phyloP scores from a whole-genome alignment of 2,797 vertebrate genomes.

The Tiaroga cobitis region DNA sequence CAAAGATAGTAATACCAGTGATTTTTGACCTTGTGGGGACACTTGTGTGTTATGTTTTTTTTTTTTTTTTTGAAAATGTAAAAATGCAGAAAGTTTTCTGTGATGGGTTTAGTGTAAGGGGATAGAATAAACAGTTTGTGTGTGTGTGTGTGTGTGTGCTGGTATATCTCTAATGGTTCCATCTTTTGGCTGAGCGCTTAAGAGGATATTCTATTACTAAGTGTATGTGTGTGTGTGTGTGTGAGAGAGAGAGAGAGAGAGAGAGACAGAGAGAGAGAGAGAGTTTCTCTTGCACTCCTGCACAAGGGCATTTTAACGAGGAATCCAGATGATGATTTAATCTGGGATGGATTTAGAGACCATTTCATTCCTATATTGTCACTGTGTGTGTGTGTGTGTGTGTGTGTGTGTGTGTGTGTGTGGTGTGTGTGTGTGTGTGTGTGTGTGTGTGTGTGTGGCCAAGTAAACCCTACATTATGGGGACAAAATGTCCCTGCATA shows the following conservation, averaged over 20 bases:
- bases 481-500: too few species aligned
- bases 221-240: conserved; percentile 18
- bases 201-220: conserved; percentile 56
- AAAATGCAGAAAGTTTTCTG: too few species aligned
- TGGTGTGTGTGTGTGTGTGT: conserved; percentile 9
- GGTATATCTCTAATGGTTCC: conserved; percentile 52
- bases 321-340: conserved; percentile 54
- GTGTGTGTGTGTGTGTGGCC: too few species aligned
- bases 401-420: conserved; percentile 6
- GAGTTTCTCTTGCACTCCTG: conserved; percentile 8
- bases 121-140: neutral
- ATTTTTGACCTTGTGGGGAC: too few species aligned
- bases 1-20: too few species aligned
- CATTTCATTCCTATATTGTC: conserved; percentile 64
- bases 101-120: neutral
- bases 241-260: neutral
- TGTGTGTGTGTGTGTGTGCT: neutral
- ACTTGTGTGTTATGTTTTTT: too few species aligned
- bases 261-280: neutral
- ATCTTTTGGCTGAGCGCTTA: conserved; percentile 47
- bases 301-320: conserved; percentile 27
- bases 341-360: conserved; percentile 60
- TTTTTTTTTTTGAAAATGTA: too few species aligned
- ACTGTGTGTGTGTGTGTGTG: conserved; percentile 16
- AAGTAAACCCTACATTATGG: too few species aligned